phyloP scores from a whole-genome alignment of 2,113 vertebrate species.

The Hemiscyllium ocellatum region DNA sequence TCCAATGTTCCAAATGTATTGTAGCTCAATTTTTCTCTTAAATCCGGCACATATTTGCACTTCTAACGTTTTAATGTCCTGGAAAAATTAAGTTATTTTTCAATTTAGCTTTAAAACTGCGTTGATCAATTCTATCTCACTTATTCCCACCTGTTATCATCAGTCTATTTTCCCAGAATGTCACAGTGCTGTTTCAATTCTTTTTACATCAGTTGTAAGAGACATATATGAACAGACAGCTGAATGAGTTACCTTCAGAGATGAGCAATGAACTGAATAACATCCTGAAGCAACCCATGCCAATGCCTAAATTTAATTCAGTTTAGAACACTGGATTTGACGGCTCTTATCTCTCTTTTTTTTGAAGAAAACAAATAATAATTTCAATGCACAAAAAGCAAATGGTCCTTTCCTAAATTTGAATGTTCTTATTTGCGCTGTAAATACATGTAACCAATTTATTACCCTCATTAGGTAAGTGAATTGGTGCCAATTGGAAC shows the following conservation, averaged over 20 bases:
- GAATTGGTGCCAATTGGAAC: not conserved
- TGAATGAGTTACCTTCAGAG: not conserved
- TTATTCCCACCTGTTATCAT: not conserved
- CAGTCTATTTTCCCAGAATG: not conserved
- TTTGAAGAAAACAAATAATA: not conserved
- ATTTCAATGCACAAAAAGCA: not conserved
- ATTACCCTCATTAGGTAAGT: not conserved
- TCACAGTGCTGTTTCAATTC: conserved; percentile 5
- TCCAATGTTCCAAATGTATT: not conserved
- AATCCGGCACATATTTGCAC: not conserved
- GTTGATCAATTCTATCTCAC: not conserved
- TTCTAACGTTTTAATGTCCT: not conserved
- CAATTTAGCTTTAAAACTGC: not conserved
- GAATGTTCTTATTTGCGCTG: not conserved
- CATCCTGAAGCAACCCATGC: not conserved
- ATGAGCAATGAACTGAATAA: not conserved
- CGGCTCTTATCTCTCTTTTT: not conserved
- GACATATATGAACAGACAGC: not conserved
- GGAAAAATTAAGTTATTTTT: not conserved
- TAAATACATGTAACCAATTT: not conserved
- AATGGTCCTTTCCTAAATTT: not conserved
- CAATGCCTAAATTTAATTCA: not conserved
- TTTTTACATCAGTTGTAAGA: not conserved
- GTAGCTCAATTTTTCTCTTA: not conserved
- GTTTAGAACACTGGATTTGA: not conserved